These are phyloP conservation scores for Hirtodrosophila trivittata DNA, from an alignment of 2,888 invertebrate genomes.

Conservation along the genomic window DNA sequence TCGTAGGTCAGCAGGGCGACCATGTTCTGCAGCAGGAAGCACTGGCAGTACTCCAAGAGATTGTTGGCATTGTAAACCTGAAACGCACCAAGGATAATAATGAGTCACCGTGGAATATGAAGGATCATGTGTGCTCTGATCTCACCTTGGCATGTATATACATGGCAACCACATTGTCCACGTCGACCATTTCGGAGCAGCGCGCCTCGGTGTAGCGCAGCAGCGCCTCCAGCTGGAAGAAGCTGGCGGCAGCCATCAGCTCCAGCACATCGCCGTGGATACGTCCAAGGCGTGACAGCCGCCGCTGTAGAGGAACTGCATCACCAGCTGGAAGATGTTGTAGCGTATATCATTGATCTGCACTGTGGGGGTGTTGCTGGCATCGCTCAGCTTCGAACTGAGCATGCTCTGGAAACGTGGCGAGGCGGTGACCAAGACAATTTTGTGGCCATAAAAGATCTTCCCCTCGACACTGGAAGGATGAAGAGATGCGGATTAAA, in stretches of 20 bases:
- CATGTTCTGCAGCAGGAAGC: slow-evolving; percentile 95
- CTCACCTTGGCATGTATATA: slow-evolving; percentile 95
- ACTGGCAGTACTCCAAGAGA: slow-evolving; percentile 94
- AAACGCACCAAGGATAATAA: accelerated
- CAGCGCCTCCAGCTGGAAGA: slow-evolving; percentile 94
- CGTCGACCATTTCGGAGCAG: slow-evolving; percentile 92
- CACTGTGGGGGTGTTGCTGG: slow-evolving; percentile 91
- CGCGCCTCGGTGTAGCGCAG: slow-evolving; percentile 93
- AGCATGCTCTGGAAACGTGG: slow-evolving; percentile 94
- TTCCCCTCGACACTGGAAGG: slow-evolving; percentile 91
- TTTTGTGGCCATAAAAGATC: slow-evolving; percentile 96
- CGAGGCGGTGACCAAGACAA: slow-evolving; percentile 95
- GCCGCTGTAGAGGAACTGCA: slow-evolving; percentile 96
- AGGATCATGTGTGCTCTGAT: no score
- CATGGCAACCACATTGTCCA: slow-evolving; percentile 95
- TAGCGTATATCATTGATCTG: slow-evolving; percentile 97
- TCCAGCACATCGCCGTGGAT: slow-evolving; percentile 93
- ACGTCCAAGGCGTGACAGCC: slow-evolving; percentile 92
- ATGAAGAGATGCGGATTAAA: not conserved
- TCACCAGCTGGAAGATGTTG: slow-evolving; percentile 94
- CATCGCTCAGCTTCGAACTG: slow-evolving; percentile 89
- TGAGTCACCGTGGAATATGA: not conserved
- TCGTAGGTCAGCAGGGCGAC: slow-evolving; percentile 96
- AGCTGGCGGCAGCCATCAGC: slow-evolving; percentile 95
- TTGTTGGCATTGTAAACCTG: slow-evolving; percentile 94